These are phyloP conservation scores for Narcine bancroftii DNA, from an alignment of 2,113 vertebrate species.

Conservation along the genomic window DNA sequence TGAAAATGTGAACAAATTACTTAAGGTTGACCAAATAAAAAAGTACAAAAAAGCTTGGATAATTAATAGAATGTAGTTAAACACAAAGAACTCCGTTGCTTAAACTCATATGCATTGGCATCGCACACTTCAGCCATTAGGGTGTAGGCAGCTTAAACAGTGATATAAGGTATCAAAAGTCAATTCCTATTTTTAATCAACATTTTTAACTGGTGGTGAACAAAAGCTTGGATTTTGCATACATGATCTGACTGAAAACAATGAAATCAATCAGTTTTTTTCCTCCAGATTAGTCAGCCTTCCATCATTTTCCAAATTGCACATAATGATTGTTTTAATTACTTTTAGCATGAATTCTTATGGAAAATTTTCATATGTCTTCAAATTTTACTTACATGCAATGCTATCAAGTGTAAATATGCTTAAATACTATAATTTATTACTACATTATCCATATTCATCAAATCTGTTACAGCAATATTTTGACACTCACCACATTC, in stretches of 20 bases:
- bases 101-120: background rate
- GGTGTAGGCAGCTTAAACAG: constrained; percentile 22
- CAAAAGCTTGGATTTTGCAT: background rate
- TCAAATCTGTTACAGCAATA: constrained; percentile 1
- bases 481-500: constrained; percentile 14
- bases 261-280: background rate
- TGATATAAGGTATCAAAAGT: background rate
- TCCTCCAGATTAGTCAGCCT: background rate
- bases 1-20: background rate
- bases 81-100: background rate
- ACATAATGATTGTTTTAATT: background rate
- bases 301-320: background rate
- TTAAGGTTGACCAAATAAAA: background rate
- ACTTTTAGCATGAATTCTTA: background rate
- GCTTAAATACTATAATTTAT: background rate
- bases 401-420: background rate
- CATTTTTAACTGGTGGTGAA: background rate
- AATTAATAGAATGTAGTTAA: background rate
- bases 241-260: background rate
- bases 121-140: background rate
- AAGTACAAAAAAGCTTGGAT: background rate
- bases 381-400: background rate
- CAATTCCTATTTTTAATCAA: background rate
- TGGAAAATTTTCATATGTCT: constrained; percentile 6
- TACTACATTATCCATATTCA: background rate